Evolutionary conservation across 2,113 vertebrate species (phyloP), one percentile per base, ranked within the genome.

Genomic region (Hypomesus transpacificus): DNA sequence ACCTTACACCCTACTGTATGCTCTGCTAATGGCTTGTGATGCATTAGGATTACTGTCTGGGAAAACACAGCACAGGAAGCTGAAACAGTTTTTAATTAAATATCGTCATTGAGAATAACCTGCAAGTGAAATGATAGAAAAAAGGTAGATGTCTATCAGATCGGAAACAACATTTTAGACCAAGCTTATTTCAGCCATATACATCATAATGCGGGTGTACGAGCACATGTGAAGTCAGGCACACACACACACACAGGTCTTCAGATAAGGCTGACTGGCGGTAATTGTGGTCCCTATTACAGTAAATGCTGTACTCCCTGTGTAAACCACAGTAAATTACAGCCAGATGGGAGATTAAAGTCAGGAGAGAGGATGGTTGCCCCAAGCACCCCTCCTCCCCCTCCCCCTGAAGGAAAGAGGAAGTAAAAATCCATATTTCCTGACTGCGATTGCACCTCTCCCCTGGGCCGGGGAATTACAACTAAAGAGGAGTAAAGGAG

Each of bases 311-410:
- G 86, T 78, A 84, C 84, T 90, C 87, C 81, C 86, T 86, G 79
- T 91, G 88, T 91, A 92, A 92, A 92, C 87, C 82, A 90, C 79
- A 89, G 82, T 86, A 92, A 92, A 93, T 92, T 89, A 90, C 90
- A 82, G 88, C 90, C 91, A 93, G 91, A 93, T 93, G 92, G 77
- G 82, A 93, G 92, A 93, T 93, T 92, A 92, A 92, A 92, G 91
- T 77, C 76, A 28, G 69, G 82, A 78, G 84, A 87, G 87, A 78
- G 87, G 87, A 91, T 79, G 75, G 87, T 82, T 83, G 90, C 90
- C 89, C 80, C 70, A 9, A 91, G 89, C 88, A 65, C 85, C 81
- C 70, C 87, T 71, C 61, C 85, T 85, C 78, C 85, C 77, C 75
- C 79, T 77, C 82, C 70, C 53, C 57, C 34, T 66, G 22, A 21